Evolutionary conservation across 2,113 vertebrate species (phyloP), one percentile per base, ranked within the genome.

Genomic region (Salvelinus fontinalis): DNA sequence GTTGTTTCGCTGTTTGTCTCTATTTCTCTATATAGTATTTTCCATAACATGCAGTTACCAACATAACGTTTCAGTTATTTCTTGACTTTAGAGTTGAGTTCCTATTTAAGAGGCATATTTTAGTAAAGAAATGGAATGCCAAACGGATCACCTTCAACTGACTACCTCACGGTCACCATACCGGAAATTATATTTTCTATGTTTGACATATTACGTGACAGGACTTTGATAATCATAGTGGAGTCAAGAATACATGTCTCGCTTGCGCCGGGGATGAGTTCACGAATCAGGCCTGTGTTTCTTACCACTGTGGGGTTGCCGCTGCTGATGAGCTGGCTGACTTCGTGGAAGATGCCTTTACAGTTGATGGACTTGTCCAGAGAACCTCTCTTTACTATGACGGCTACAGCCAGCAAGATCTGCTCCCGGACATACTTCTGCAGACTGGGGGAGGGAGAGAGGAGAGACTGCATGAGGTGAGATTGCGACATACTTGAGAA

Each of bases 381-480:
- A 48, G 97, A 98, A 85, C 97, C 97, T 78, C 98, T 89, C 90
- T 99, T 99, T 86, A 99, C 97, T 85, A 99, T 97, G 80, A 99
- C 98, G 0, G 98, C 98, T 87, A 99, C 97, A 0, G 98, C 98
- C 91, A 99, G 90, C 2, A 99, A 92, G 91, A 99, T 98, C 95
- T 99, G 98, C 92, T 99, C 98, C 76, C 98, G 95, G 67, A 99
- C 98, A 0, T 99, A 99, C 81, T 99, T 99, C 89, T 99, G 97
- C 80, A 99, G 94, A 87, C 98, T 99, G 91, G 9, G 90, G 51
- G 27, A 31, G 22, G 73, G 44, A 76, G 60, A 54, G 48, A 60
- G 8, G 39, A 11, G 39, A 44, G 67, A 39, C 51, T 54, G 51
- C 51, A 54, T 54, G 51, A 22, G n/a, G n/a, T 62, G 39, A 44